Base-by-base conservation (phyloP, 2,113 vertebrate species). In the Crotalus horridus region DNA sequence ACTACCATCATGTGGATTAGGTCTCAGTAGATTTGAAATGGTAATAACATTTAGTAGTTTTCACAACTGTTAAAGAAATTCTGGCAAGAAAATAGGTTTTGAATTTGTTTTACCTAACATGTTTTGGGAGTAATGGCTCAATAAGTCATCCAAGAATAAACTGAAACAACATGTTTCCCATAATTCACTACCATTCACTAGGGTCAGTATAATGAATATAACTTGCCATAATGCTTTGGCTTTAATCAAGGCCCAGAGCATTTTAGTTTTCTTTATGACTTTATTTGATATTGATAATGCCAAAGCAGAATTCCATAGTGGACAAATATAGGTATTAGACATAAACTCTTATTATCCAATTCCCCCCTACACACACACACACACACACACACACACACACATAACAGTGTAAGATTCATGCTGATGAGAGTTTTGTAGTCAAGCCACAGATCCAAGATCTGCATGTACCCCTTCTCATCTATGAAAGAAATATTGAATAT, bases 1-100 rank as follows among this genome's bases (percentile, higher is more conserved):
- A 94, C 94, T 93, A 95, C 93, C 95, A 96, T 48, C 90, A 96
- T 88, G 93, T 92, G 94, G 81, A 93, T 96, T 39, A 93, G 21
- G 92, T 96, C 95, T 94, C 95, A 53, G 24, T 90, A 91, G 94
- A 94, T 93, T 95, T 94, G 6, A 51, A n/a, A 96, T 69, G 56
- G 94, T 90, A 96, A 95, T 95, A 92, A 94, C 48, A 88, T 93
- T 95, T 95, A 94, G 94, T 94, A 93, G 56, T 0, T 89, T 87
- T 94, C 91, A 15, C 92, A 92, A 95, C 85, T 96, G 92, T 95
- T 94, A 95, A 58, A 95, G 91, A 89, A 85, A 90, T 87, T 58
- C 58, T 94, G 93, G 93, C 89, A 96, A 95, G 92, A 10, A 61
- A 92, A 89, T 48, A 95, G 92, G 54, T 13, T 0, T 0, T 1